Evolutionary conservation across 2,797 vertebrate genomes (phyloP), one percentile per base, ranked within the genome.

Genomic region (Arctocebus calabarensis): DNA sequence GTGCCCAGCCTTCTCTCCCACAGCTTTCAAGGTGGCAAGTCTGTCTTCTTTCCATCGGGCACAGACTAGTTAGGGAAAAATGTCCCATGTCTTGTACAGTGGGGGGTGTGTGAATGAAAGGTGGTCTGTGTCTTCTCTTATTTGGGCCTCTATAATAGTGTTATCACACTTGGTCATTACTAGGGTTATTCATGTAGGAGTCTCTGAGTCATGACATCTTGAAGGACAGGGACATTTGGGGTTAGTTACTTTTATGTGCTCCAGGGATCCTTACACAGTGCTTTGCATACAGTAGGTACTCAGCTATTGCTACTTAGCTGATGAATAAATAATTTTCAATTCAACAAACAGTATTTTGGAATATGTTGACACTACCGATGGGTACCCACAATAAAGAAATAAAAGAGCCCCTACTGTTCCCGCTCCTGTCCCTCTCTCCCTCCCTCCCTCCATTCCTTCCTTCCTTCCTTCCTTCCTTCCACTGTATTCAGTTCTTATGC

Each of bases 361-460:
- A n/a, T 43, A 32, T n/a, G 29, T 27, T 68, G 52, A 22, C 8
- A 22, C 32, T 55, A 8, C 66, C 84, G 61, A 73, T 62, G 3
- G 59, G 59, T 34, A 27, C 61, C 45, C 40, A 29, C 52, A 25
- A 17, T 8, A 61, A 8, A 79, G 68, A 74, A 88, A 84, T 32
- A 29, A 77, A 68, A 52, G 7, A 32, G 7, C 4, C 19, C 16
- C 68, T 16, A 25, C 5, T 34, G 62, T 22, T 32, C n/a, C 25
- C 45, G 11, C 2, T 16, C 3, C 23, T 5, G 12, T 6, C 37
- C 43, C 66, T n/a, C 2, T 8, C 5, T 23, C 1, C 55, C 48
- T 19, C 32, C 6, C 10, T 57, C 5, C 20, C 43, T 84, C 48
- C 20, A 9, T 74, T 0, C 34, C 2, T 37, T 29, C 16, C 29